These are phyloP conservation scores for Patella pellucida DNA, from an alignment of 2,888 invertebrate species.

Conservation along the genomic window DNA sequence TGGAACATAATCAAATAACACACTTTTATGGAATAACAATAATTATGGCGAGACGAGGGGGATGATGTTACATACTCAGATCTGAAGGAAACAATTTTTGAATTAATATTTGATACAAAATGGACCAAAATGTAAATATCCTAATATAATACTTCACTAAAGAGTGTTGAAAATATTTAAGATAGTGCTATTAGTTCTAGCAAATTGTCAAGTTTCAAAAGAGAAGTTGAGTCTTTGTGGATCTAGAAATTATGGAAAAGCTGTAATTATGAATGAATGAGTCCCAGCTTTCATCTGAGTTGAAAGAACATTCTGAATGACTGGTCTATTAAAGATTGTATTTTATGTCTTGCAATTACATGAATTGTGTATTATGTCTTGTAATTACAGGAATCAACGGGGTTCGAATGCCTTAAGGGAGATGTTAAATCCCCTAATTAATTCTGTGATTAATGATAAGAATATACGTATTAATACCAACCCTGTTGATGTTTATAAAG, in stretches of 20 bases:
- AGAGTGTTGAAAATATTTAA: too few relatives aligned
- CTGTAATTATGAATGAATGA: not conserved
- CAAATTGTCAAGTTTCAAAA: too few relatives aligned
- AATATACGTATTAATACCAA: conserved; percentile 81
- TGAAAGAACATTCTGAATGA: not conserved
- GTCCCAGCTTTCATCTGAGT: not conserved
- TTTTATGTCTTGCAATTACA: conserved; percentile 1
- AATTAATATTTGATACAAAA: too few relatives aligned
- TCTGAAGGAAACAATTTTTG: too few relatives aligned
- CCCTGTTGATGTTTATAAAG: conserved; percentile 83
- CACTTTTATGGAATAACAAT: too few relatives aligned
- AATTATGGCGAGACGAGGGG: too few relatives aligned
- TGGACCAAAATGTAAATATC: too few relatives aligned
- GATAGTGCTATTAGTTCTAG: too few relatives aligned
- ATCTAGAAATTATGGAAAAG: not conserved
- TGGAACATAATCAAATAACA: too few relatives aligned
- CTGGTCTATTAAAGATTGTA: not conserved
- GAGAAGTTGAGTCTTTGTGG: too few relatives aligned
- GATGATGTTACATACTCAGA: too few relatives aligned
- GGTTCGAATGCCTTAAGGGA: conserved; percentile 80
- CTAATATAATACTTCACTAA: too few relatives aligned
- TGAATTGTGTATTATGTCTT: conserved; percentile 8
- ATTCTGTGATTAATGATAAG: conserved; percentile 77
- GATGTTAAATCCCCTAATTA: conserved; percentile 80
- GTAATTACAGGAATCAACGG: conserved; percentile 73